Evolutionary conservation across 2,113 vertebrate species (phyloP), one percentile per base, ranked within the genome.

Genomic region (Cynopterus brachyotis): DNA sequence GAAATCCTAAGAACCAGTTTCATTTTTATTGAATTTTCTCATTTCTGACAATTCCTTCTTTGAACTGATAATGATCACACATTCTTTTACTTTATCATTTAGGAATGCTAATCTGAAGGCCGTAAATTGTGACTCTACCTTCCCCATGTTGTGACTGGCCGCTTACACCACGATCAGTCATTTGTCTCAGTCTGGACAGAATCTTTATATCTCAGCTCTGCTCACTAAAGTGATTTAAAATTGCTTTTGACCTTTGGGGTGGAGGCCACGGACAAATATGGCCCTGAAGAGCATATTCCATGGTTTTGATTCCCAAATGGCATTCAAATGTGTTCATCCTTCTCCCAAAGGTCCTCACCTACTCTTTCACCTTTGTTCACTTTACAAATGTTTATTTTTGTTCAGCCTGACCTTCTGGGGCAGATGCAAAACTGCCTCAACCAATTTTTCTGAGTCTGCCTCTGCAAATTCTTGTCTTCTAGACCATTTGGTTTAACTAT

Each of bases 341-440:
- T 37, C 6, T 28, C 47, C 53, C 15, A 11, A 57, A 57, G 35
- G n/a, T 26, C 32, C 28, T 81, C n/a, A n/a, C 16, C 66, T 89
- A 17, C 12, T 26, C 6, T 50, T 80, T 83, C 45, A 94, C 79
- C 45, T 92, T 81, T 89, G 59, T 42, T 94, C 24, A 11, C 30
- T 76, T 81, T 53, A 50, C 32, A 66, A 76, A 88, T 76, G 53
- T 47, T 92, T 89, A 45, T 79, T 95, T 85, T 89, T 94, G 76
- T 64, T 69, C 62, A 40, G 32, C 62, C 50, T 85, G 62, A 88
- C 70, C 57, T 79, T 35, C 67, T n/a, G 15, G 19, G 12, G 20
- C 42, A 76, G 42, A 88, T 26, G 22, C 19, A 89, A 60, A 84
- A 10, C 9, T 79, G 64, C 47, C 26, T 69, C 60, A 28, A 24